These are phyloP conservation scores for Amazonetta brasiliensis DNA, from an alignment of 2,797 vertebrate species.

Conservation along the genomic window DNA sequence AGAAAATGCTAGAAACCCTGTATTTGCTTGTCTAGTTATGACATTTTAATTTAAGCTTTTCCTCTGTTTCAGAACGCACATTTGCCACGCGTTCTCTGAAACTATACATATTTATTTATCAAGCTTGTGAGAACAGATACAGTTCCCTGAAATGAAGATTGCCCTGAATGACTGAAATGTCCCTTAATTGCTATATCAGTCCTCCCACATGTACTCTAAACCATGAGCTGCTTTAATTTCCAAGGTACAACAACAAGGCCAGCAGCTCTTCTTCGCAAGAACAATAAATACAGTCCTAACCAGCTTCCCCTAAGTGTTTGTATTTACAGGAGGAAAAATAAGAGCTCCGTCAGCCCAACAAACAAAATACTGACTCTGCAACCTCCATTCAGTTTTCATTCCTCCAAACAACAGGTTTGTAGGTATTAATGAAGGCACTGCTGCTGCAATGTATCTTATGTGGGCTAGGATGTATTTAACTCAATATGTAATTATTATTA, in stretches of 20 bases:
- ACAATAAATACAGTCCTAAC: background rate
- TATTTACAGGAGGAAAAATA: background rate
- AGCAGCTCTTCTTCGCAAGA: background rate
- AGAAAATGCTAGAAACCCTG: background rate
- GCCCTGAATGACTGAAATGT: background rate
- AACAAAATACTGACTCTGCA: background rate
- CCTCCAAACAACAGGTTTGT: background rate
- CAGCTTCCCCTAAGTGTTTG: background rate
- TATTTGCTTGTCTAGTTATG: conserved; percentile 17
- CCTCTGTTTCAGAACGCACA: background rate
- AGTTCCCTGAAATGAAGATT: background rate
- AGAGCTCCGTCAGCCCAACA: background rate
- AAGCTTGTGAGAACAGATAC: background rate
- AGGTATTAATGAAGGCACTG: conserved; percentile 25
- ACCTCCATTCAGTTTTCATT: background rate
- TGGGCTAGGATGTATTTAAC: background rate
- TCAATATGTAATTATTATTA: background rate
- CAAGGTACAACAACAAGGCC: background rate
- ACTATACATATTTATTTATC: background rate
- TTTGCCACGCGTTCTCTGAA: conserved; percentile 3
- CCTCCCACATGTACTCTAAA: background rate
- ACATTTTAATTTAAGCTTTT: conserved; percentile 37
- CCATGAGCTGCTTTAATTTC: background rate
- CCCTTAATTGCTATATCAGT: background rate
- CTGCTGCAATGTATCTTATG: background rate